A percentile compares a stretch with the other conserved stretches of the same genome.
Conservation (phyloP, 1,140 invertebrate species). For the Drosophila albomicans region DNA sequence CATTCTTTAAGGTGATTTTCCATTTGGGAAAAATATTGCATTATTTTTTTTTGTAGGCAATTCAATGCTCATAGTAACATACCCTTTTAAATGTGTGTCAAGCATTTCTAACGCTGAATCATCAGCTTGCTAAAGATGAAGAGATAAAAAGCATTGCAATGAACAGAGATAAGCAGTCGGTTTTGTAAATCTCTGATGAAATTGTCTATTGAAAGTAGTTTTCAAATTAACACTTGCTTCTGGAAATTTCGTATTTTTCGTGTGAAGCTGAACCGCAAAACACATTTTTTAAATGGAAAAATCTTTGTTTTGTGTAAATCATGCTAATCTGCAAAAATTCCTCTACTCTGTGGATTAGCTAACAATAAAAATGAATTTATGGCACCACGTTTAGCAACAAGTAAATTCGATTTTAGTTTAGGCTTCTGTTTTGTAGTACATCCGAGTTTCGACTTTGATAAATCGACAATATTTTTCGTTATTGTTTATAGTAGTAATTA, state of each 20-base stretch:
- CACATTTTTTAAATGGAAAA: background rate
- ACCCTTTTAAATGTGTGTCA: background rate
- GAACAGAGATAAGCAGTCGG: background rate
- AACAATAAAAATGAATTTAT: background rate
- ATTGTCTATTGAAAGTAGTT: background rate
- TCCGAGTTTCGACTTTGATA: background rate
- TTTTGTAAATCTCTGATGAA: constrained; percentile 1
- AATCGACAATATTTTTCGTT: background rate
- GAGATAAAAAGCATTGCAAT: background rate
- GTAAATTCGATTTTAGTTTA: background rate
- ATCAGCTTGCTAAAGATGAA: background rate
- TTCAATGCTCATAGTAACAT: background rate
- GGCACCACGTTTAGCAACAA: background rate
- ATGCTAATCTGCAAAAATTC: background rate
- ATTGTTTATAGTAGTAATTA: background rate
- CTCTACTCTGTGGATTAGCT: background rate
- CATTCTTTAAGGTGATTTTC: background rate
- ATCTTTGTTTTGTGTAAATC: background rate
- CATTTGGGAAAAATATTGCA: background rate
- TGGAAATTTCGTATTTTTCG: background rate
- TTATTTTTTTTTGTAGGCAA: background rate
- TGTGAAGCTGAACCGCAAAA: background rate
- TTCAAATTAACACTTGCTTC: background rate
- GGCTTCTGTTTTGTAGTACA: background rate
- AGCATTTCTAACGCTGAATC: background rate